Evolutionary conservation across 2,113 vertebrate species (phyloP).

Genomic region (Ellobius talpinus): DNA sequence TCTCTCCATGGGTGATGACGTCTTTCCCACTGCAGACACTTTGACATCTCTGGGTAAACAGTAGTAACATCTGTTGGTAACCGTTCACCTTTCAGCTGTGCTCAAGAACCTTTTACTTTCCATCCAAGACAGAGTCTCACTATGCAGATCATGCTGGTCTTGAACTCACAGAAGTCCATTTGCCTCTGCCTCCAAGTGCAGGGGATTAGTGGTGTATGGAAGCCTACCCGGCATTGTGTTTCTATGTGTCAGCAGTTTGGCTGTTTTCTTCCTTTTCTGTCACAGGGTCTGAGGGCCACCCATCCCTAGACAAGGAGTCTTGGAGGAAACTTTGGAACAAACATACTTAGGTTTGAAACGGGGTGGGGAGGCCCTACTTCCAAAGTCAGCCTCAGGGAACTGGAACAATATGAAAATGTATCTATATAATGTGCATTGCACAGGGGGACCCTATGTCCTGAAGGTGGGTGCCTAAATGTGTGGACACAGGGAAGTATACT

Average conservation of each 20-base stretch:
- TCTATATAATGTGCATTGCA: too few species aligned
- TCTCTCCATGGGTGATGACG: background rate
- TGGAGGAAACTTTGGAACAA: background rate
- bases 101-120: background rate
- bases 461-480: fast-evolving
- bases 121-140: background rate
- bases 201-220: background rate
- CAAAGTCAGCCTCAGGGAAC: background rate
- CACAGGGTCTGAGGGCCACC: background rate
- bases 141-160: background rate
- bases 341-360: background rate
- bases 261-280: background rate
- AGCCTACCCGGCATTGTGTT: background rate
- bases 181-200: background rate
- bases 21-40: fast-evolving
- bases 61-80: background rate
- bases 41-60: background rate
- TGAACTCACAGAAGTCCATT: background rate
- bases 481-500: fast-evolving
- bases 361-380: background rate
- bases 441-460: background rate
- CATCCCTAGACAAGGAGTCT: background rate
- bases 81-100: background rate
- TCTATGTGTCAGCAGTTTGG: background rate
- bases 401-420: background rate